Evolutionary conservation across 2,888 invertebrate species (phyloP).

Genomic region (Bhutanitis thaidina): DNA sequence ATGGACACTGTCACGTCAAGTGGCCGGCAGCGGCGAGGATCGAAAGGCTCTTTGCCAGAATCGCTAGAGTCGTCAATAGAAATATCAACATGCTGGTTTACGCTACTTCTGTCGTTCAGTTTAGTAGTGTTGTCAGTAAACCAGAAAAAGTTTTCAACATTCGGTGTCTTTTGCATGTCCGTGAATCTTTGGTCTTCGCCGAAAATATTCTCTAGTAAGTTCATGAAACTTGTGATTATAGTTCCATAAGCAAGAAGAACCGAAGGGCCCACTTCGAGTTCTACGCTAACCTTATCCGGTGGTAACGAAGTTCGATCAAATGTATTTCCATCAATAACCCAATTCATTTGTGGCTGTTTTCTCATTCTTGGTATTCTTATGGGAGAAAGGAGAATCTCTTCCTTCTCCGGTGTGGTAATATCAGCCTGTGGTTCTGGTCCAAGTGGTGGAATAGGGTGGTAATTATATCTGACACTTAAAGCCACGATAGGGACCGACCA

Average conservation of each 20-base stretch:
- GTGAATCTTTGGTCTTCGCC: slow-evolving; percentile 97
- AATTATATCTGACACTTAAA: slow-evolving; percentile 92
- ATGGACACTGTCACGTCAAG: slow-evolving; percentile 95
- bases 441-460: slow-evolving; percentile 94
- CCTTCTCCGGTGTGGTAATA: slow-evolving; percentile 96
- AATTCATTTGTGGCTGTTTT: slow-evolving; percentile 84
- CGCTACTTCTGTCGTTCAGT: slow-evolving; percentile 58
- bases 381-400: slow-evolving; percentile 94
- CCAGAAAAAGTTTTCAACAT: slow-evolving; percentile 59
- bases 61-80: slow-evolving; percentile 83
- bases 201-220: slow-evolving; percentile 97
- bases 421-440: slow-evolving; percentile 94
- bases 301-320: slow-evolving; percentile 93
- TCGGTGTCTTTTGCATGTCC: slow-evolving; percentile 89
- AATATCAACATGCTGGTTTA: slow-evolving; percentile 74
- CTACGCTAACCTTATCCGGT: slow-evolving; percentile 94
- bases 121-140: slow-evolving; percentile 61
- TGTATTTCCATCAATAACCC: slow-evolving; percentile 84
- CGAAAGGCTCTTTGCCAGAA: slow-evolving; percentile 83
- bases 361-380: slow-evolving; percentile 92
- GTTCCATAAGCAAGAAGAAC: slow-evolving; percentile 95
- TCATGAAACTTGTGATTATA: slow-evolving; percentile 92
- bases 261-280: slow-evolving; percentile 96
- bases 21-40: slow-evolving; percentile 93
- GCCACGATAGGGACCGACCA: slow-evolving; percentile 98